Conservation (phyloP, 2,888 invertebrate species). For the Rosalia funebris region DNA sequence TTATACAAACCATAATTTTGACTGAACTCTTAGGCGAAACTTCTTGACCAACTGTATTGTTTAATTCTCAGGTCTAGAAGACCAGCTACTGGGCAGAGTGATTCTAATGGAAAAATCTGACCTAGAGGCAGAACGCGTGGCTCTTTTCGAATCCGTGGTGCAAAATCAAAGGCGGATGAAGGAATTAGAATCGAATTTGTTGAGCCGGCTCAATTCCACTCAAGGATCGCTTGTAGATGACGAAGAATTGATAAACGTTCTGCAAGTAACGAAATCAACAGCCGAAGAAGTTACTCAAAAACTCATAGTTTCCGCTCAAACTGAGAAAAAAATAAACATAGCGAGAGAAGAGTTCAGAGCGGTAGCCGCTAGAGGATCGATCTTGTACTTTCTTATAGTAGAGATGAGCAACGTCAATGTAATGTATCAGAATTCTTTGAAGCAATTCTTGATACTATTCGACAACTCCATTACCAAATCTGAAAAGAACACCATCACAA, state of each 20-base stretch:
- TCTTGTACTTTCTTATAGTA: constrained; percentile 94
- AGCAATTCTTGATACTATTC: constrained; percentile 93
- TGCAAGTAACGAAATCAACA: constrained; percentile 83
- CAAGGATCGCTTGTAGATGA: constrained; percentile 95
- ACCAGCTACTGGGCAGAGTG: constrained; percentile 91
- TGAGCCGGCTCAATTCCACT: constrained; percentile 91
- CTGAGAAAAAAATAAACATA: constrained; percentile 92
- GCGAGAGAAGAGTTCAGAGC: constrained; percentile 96
- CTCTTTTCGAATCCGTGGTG: constrained; percentile 94
- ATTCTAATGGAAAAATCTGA: constrained; percentile 97
- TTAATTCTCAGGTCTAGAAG: constrained; percentile 79
- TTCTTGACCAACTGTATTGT: too few relatives aligned
- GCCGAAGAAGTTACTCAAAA: constrained; percentile 96
- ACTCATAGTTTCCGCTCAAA: constrained; percentile 89
- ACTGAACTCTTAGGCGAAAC: too few relatives aligned
- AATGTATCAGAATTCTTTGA: constrained; percentile 97
- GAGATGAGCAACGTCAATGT: constrained; percentile 97
- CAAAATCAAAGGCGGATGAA: constrained; percentile 97
- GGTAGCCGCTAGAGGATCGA: constrained; percentile 93
- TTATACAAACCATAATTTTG: too few relatives aligned
- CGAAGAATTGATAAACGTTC: constrained; percentile 90
- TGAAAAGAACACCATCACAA: constrained; percentile 82
- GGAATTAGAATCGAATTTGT: constrained; percentile 90
- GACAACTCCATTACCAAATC: constrained; percentile 94
- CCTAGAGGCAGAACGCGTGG: constrained; percentile 91